Evolutionary conservation across 2,888 invertebrate genomes (phyloP).

Genomic region (Esperia sulphurella): DNA sequence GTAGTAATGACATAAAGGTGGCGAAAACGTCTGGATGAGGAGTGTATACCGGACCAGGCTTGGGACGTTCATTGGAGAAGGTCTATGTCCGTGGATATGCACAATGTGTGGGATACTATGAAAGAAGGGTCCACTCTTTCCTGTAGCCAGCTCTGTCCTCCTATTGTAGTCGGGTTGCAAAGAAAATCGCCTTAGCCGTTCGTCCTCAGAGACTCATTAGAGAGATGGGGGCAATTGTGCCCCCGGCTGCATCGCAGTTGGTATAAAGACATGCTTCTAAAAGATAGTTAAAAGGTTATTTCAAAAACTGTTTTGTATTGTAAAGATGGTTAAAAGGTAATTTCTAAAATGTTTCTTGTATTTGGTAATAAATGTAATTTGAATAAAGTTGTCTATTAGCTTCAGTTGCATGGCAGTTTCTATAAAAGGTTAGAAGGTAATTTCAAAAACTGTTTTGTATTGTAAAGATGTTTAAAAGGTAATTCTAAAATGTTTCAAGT

Average conservation of each 20-base stretch:
- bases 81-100: too few relatives aligned
- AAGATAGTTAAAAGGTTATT: not conserved
- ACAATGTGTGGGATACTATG: too few relatives aligned
- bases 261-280: not conserved
- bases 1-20: too few relatives aligned
- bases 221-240: constrained; percentile 3
- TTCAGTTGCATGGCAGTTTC: not conserved
- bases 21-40: too few relatives aligned
- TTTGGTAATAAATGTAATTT: too few relatives aligned
- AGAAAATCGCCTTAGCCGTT: constrained; percentile 2
- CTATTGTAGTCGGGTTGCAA: constrained; percentile 3
- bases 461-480: too few relatives aligned
- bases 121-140: not conserved
- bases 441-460: not conserved
- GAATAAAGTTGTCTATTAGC: too few relatives aligned
- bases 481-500: too few relatives aligned
- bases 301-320: not conserved
- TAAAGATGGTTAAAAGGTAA: too few relatives aligned
- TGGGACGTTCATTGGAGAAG: too few relatives aligned
- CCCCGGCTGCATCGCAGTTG: not conserved
- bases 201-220: constrained; percentile 2
- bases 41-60: too few relatives aligned
- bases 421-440: not conserved
- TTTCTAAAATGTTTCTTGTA: too few relatives aligned
- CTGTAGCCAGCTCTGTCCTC: not conserved